Evolutionary conservation across 2,113 vertebrate genomes (phyloP).

Genomic region (Anser cygnoides): DNA sequence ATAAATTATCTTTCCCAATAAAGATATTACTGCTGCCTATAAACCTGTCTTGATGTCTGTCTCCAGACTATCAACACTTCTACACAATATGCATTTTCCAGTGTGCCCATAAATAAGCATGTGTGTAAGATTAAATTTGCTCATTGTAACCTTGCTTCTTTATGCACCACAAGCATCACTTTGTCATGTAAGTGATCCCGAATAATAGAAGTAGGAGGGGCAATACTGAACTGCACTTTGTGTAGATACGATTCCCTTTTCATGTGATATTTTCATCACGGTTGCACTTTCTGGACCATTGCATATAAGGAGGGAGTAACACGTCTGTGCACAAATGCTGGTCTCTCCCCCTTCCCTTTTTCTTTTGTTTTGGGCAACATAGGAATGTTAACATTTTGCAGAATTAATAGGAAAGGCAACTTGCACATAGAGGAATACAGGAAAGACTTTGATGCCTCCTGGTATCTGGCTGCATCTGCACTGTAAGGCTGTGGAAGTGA

Average conservation of each 20-base stretch:
- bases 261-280: not conserved
- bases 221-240: fast-evolving
- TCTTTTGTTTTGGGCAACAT: not conserved
- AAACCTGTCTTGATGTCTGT: slow-evolving; percentile 62
- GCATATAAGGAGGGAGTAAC: not conserved
- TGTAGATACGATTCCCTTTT: not conserved
- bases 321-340: not conserved
- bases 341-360: not conserved
- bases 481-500: fast-evolving
- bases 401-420: not conserved
- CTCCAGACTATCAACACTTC: slow-evolving; percentile 46
- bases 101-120: not conserved
- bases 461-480: not conserved
- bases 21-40: slow-evolving; percentile 55
- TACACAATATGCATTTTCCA: not conserved
- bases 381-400: not conserved
- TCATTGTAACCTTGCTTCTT: not conserved
- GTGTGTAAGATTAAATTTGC: not conserved
- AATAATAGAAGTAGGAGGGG: not conserved
- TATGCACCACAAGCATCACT: not conserved
- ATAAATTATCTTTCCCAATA: slow-evolving; percentile 57
- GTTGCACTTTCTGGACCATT: not conserved
- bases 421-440: not conserved
- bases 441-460: not conserved
- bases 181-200: not conserved